Evolutionary conservation across 2,888 invertebrate species (phyloP).

Genomic region (Boloria selene): DNA sequence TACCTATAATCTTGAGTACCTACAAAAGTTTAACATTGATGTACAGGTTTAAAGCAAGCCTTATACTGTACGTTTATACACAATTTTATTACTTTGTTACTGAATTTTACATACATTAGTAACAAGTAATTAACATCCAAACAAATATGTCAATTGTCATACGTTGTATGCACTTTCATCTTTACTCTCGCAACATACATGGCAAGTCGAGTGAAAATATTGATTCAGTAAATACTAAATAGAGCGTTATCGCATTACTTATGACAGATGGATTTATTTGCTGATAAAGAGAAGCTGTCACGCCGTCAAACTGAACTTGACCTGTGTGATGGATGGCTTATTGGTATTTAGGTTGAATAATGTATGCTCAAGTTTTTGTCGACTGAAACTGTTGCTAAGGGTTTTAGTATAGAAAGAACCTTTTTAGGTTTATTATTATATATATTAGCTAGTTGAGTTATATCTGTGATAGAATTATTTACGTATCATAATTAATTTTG

Average conservation of each 20-base stretch:
- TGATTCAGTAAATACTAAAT: slow-evolving; percentile 19
- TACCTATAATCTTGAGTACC: too few species aligned
- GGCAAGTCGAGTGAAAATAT: slow-evolving; percentile 22
- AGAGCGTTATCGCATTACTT: slow-evolving; percentile 21
- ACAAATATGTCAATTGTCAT: not conserved
- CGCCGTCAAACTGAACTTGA: slow-evolving; percentile 12
- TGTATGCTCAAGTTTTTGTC: not conserved
- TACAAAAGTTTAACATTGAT: too few species aligned
- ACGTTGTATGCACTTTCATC: slow-evolving; percentile 4
- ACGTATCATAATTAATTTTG: too few species aligned
- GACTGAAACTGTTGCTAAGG: too few species aligned
- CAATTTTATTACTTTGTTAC: too few species aligned
- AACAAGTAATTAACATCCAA: not conserved
- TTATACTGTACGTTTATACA: too few species aligned
- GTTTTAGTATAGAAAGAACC: too few species aligned
- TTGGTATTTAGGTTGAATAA: slow-evolving; percentile 4
- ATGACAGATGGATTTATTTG: slow-evolving; percentile 23
- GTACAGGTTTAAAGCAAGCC: too few species aligned
- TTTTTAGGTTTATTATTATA: too few species aligned
- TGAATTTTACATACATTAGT: too few species aligned
- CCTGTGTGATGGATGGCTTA: slow-evolving; percentile 14
- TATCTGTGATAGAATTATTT: too few species aligned
- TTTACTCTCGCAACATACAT: slow-evolving; percentile 2
- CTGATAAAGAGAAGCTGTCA: slow-evolving; percentile 26
- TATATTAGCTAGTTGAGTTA: too few species aligned